Percentiles rank a stretch among this genome's conserved stretches.
phyloP scores from a whole-genome alignment of 2,888 invertebrate genomes.

The Cryptocheilus praepositus region DNA sequence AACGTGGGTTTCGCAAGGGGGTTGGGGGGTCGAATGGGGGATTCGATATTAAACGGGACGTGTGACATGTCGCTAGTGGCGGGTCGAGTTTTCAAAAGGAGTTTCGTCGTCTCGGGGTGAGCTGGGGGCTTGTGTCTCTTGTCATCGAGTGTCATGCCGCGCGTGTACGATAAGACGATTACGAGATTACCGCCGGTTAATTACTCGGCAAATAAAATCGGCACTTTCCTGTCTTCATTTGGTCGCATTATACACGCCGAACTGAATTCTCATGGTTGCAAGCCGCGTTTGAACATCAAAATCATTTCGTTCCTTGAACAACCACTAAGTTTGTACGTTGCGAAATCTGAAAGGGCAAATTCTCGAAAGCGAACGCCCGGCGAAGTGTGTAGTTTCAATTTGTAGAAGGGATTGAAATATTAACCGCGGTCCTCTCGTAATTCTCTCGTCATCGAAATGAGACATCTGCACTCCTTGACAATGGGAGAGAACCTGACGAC shows the following conservation, averaged over 20 bases:
- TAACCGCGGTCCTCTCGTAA: too few relatives aligned
- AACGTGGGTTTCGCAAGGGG: too few relatives aligned
- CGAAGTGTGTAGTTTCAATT: too few relatives aligned
- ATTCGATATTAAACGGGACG: not conserved
- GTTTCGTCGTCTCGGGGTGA: constrained; percentile 12
- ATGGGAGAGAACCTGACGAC: constrained; percentile 20
- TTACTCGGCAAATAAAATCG: too few relatives aligned
- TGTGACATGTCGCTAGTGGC: not conserved
- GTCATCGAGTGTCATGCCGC: constrained; percentile 6
- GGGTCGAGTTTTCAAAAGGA: constrained; percentile 17
- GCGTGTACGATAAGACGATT: not conserved
- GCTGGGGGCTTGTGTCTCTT: not conserved
- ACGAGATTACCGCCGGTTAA: not conserved
- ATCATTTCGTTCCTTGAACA: too few relatives aligned
- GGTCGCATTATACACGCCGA: too few relatives aligned
- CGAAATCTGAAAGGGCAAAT: too few relatives aligned
- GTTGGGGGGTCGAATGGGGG: not conserved
- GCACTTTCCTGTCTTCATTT: not conserved
- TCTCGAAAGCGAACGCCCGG: not conserved
- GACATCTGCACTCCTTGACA: constrained; percentile 12
- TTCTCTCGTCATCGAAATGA: not conserved
- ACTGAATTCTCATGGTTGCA: too few relatives aligned
- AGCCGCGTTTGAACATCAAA: too few relatives aligned
- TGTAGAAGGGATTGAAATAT: too few relatives aligned
- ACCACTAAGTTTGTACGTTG: too few relatives aligned